Base-by-base conservation (phyloP, 2,888 invertebrate species). In the Hemistola chrysoprasaria region DNA sequence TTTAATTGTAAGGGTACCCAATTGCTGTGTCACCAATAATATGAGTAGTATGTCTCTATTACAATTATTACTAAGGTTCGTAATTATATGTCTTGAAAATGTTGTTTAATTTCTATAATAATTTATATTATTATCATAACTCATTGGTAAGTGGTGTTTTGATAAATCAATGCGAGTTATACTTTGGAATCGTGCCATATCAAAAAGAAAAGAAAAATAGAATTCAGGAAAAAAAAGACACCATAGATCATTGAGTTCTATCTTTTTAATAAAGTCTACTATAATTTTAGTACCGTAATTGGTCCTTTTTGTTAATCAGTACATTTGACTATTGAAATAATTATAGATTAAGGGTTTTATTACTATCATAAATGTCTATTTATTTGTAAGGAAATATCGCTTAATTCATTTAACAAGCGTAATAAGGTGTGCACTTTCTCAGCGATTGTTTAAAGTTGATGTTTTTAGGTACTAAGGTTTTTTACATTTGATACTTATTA, bases 1-100 rank as follows among this genome's bases (percentile, higher is more conserved):
- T 75, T 75, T 60, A 78, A 71, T 63, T 71, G 47, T 87, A 84
- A 82, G 80, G n/a, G 37, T 71, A 50, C 32, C 40, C 42, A 58
- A 78, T 84, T 88, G 86, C 88, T 88, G 87, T 87, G 86, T 86
- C 86, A 80, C 80, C 87, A 88, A 88, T 85, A 88, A 87, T 79
- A 80, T 74, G 69, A 75, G 78, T 85, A 86, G 81, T 79, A 65
- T 82, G 71, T 83, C 74, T 72, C 75, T 77, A 70, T 69, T 65
- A 74, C 64, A 63, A 62, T 60, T 73, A 76, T 62, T 65, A 57
- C 16, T 83, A 83, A 72, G 69, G 50, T 73, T 47, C 71, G 65
- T 29, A 16, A 29, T 30, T 34, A 37, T 61, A 57, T 72, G 69
- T 64, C 52, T 57, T 64, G 53, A 32, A 44, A 56, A 50, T 60